A percentile compares a stretch with the other conserved stretches of the same genome.
Evolutionary conservation across 2,113 vertebrate genomes (phyloP).

Genomic region (Pluvianellus socialis): DNA sequence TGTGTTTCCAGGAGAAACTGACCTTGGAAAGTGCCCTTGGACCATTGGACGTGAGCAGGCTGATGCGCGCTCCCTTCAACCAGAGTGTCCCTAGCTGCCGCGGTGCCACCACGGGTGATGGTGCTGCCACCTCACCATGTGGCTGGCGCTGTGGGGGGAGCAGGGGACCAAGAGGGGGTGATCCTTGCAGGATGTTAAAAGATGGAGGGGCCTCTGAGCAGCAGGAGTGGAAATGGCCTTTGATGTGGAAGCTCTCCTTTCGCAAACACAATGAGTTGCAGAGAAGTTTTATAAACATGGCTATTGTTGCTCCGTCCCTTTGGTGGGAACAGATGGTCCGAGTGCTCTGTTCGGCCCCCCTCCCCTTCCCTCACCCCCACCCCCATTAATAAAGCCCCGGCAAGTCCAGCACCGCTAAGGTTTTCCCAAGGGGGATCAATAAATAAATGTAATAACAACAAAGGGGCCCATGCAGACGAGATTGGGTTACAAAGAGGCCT

Average conservation of each 20-base stretch:
- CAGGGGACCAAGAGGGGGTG: background rate
- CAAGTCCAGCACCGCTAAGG: slow-evolving; percentile 7
- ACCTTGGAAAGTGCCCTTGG: background rate
- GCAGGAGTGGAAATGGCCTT: slow-evolving; percentile 21
- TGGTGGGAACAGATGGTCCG: slow-evolving; percentile 55
- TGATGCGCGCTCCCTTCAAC: rapidly evolving
- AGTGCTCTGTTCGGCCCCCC: background rate
- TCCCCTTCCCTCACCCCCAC: background rate
- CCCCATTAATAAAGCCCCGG: slow-evolving; percentile 20
- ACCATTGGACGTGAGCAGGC: rapidly evolving
- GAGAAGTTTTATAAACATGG: slow-evolving; percentile 61
- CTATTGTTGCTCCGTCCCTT: slow-evolving; percentile 51
- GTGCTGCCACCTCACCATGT: background rate
- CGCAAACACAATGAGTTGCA: slow-evolving; percentile 33
- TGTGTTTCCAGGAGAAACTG: background rate
- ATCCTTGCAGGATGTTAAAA: background rate
- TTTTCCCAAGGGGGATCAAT: slow-evolving; percentile 60
- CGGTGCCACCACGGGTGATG: background rate
- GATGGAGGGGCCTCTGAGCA: background rate
- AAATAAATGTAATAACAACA: slow-evolving; percentile 66
- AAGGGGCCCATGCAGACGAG: slow-evolving; percentile 57
- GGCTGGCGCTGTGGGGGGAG: background rate
- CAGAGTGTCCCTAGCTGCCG: background rate
- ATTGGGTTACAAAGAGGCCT: slow-evolving; percentile 65
- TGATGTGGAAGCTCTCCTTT: slow-evolving; percentile 57